Conservation (phyloP, 2,888 invertebrate species). For the Leptinotarsa haldemani region DNA sequence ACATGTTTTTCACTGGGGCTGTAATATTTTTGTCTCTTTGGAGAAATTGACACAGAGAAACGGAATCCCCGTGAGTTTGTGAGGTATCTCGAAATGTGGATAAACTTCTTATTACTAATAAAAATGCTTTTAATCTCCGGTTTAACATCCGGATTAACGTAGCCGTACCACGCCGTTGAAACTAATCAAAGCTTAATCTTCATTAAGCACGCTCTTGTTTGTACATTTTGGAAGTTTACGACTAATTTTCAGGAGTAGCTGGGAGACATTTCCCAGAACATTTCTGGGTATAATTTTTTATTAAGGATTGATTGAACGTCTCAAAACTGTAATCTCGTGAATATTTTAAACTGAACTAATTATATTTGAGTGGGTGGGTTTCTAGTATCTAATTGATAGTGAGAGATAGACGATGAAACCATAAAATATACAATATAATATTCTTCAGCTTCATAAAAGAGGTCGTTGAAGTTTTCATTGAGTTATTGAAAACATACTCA, state of each 20-base stretch:
- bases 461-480: no score
- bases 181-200: conserved; percentile 21
- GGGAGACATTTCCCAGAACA: background rate
- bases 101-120: conserved; percentile 17
- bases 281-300: background rate
- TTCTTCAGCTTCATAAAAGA: no score
- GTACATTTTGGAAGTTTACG: conserved; percentile 15
- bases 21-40: background rate
- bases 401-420: no score
- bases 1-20: no score
- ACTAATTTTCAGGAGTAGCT: conserved; percentile 4
- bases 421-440: no score
- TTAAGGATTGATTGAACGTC: no score
- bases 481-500: no score
- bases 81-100: background rate
- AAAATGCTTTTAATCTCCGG: conserved; percentile 19
- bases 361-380: no score
- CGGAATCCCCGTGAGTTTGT: background rate
- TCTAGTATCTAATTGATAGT: no score
- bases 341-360: background rate
- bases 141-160: conserved; percentile 19
- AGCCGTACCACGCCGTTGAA: conserved; percentile 12
- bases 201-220: conserved; percentile 19
- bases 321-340: background rate
- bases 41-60: background rate